These are phyloP conservation scores for Augochlora pura DNA, from an alignment of 1,140 invertebrate species.

Conservation along the genomic window DNA sequence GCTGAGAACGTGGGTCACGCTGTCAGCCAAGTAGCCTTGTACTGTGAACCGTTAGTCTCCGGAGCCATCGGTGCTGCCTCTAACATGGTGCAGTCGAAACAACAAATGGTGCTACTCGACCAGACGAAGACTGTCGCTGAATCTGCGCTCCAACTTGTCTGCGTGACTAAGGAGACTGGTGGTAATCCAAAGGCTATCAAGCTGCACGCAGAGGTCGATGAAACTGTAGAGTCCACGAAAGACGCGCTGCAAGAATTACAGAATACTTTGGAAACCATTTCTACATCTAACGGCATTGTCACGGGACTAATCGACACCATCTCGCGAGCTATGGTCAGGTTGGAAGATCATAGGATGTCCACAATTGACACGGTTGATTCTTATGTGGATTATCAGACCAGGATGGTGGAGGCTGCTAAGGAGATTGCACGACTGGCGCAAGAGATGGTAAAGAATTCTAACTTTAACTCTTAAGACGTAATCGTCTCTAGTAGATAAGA, in stretches of 20 bases:
- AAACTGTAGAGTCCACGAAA: slow-evolving; percentile 88
- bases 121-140: slow-evolving; percentile 97
- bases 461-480: background rate
- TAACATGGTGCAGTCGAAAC: slow-evolving; percentile 92
- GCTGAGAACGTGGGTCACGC: slow-evolving; percentile 96
- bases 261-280: slow-evolving; percentile 90
- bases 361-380: slow-evolving; percentile 82
- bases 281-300: slow-evolving; percentile 91
- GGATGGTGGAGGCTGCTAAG: slow-evolving; percentile 96
- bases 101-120: slow-evolving; percentile 93
- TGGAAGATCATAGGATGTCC: slow-evolving; percentile 85
- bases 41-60: slow-evolving; percentile 91
- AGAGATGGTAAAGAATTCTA: slow-evolving; percentile 88
- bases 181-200: slow-evolving; percentile 94
- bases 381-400: slow-evolving; percentile 98
- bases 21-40: slow-evolving; percentile 90
- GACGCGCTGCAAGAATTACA: slow-evolving; percentile 92
- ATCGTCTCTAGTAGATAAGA: too few species aligned
- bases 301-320: slow-evolving; percentile 95
- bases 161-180: slow-evolving; percentile 92
- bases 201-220: slow-evolving; percentile 91
- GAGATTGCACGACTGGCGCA: slow-evolving; percentile 96
- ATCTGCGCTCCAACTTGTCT: slow-evolving; percentile 91
- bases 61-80: slow-evolving; percentile 93
- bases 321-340: slow-evolving; percentile 89